phyloP scores from a whole-genome alignment of 2,888 invertebrate species.

The Microdon myrmicae region DNA sequence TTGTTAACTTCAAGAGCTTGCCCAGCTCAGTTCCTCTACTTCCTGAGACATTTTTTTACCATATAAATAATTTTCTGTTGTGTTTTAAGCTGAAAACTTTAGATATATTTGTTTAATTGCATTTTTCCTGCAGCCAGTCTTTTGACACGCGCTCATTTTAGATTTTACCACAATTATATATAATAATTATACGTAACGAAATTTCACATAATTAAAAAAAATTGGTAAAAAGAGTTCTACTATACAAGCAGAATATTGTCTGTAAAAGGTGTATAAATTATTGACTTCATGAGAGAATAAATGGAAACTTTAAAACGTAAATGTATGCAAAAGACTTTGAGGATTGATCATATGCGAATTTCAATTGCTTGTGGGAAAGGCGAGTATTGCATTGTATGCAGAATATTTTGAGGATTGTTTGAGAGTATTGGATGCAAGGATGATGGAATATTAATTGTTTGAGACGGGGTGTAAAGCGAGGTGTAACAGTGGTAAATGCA shows the following conservation, averaged over 20 bases:
- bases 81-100: constrained; percentile 39
- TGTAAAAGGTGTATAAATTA: constrained; percentile 48
- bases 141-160: constrained; percentile 40
- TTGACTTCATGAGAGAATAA: constrained; percentile 43
- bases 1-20: constrained; percentile 8
- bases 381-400: too few species aligned
- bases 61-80: constrained; percentile 26
- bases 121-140: constrained; percentile 35
- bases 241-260: constrained; percentile 41
- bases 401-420: too few species aligned
- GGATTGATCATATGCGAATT: too few species aligned
- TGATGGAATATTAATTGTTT: too few species aligned
- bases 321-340: too few species aligned
- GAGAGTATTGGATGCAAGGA: too few species aligned
- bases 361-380: too few species aligned
- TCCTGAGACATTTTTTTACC: background rate
- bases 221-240: too few species aligned
- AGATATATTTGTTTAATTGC: constrained; percentile 22
- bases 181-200: constrained; percentile 10
- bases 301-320: too few species aligned
- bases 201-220: constrained; percentile 30
- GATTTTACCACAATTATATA: constrained; percentile 38
- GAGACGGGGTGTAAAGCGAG: too few species aligned
- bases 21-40: background rate
- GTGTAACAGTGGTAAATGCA: too few species aligned